phyloP scores from a whole-genome alignment of 2,113 vertebrate genomes.

The Tinamus guttatus region DNA sequence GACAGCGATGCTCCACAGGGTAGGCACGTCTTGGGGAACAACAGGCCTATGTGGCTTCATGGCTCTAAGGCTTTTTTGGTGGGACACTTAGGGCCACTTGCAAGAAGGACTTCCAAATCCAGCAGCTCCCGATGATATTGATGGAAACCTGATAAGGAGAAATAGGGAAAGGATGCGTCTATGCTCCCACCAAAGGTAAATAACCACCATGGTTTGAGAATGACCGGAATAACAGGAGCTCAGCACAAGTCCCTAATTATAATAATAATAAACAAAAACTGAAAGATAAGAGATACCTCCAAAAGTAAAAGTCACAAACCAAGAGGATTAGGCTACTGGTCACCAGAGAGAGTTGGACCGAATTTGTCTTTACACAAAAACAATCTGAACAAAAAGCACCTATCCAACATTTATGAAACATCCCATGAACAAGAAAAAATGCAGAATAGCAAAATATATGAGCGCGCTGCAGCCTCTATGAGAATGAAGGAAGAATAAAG shows the following conservation, averaged over 20 bases:
- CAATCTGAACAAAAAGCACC: background rate
- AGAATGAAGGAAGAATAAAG: background rate
- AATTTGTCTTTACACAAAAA: background rate
- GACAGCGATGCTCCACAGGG: background rate
- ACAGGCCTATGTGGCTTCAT: background rate
- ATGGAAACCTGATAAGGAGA: background rate
- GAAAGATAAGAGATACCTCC: background rate
- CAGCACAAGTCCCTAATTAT: background rate
- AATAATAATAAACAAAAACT: background rate
- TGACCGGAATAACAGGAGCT: background rate
- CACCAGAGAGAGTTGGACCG: background rate
- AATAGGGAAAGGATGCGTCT: fast-evolving
- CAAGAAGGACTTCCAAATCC: background rate
- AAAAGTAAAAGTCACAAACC: background rate
- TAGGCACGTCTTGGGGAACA: background rate
- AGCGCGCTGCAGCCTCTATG: background rate
- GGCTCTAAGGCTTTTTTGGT: background rate
- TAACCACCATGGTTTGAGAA: background rate
- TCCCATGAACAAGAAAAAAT: background rate
- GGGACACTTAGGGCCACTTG: background rate
- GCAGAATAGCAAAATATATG: background rate
- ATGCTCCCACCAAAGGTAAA: background rate
- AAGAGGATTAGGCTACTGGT: background rate
- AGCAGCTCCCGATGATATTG: background rate
- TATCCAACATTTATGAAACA: background rate